These are phyloP conservation scores for Triops cancriformis DNA, from an alignment of 1,140 invertebrate species.

Conservation along the genomic window DNA sequence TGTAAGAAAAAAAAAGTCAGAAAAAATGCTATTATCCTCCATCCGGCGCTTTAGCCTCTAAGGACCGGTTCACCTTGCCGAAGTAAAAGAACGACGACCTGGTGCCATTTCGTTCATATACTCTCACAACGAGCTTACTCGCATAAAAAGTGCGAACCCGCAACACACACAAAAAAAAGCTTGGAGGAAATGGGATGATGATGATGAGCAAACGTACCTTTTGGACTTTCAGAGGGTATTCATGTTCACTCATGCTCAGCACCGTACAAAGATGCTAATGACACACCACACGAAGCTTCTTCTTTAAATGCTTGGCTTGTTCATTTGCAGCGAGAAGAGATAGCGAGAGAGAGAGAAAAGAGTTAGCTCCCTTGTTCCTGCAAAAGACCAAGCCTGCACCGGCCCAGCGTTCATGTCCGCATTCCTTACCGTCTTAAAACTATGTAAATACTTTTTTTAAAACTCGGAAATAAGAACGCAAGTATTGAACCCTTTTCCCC, in stretches of 20 bases:
- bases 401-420: background rate
- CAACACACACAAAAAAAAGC: background rate
- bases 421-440: background rate
- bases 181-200: background rate
- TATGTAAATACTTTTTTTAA: background rate
- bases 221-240: background rate
- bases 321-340: background rate
- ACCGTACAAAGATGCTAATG: slow-evolving; percentile 1
- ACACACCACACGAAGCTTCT: background rate
- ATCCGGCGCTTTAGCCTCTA: background rate
- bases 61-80: background rate
- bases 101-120: background rate
- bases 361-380: background rate
- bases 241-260: slow-evolving; percentile 13
- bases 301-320: background rate
- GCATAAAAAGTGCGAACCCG: background rate
- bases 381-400: background rate
- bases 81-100: background rate
- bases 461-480: background rate
- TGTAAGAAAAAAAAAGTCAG: background rate
- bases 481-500: background rate
- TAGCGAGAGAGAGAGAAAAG: background rate
- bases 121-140: background rate
- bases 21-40: background rate
- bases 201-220: slow-evolving; percentile 1